Evolutionary conservation across 2,797 vertebrate species (phyloP).

Genomic region (Anomalospiza imberbis): DNA sequence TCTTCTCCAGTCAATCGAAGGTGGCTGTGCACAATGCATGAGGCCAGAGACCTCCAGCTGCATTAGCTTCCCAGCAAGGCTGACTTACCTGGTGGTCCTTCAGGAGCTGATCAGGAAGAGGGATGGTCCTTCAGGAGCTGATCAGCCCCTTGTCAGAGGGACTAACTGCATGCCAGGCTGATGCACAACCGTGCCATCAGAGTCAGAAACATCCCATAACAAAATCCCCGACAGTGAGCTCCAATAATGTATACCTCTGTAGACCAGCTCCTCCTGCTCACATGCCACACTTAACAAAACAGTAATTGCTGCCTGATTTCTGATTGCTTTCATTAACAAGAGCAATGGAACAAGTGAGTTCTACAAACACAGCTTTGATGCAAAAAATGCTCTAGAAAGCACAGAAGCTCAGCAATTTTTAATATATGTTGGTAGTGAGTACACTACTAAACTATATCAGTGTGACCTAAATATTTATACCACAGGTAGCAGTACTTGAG

Average conservation of each 20-base stretch:
- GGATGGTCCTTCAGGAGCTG: background rate
- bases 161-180: background rate
- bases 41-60: background rate
- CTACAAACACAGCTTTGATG: background rate
- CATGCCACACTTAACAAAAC: background rate
- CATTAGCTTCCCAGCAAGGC: background rate
- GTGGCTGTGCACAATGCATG: background rate
- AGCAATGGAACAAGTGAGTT: background rate
- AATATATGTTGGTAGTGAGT: background rate
- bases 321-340: background rate
- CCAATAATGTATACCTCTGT: background rate
- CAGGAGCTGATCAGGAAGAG: background rate
- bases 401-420: background rate
- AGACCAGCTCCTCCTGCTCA: background rate
- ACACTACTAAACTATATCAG: background rate
- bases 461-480: background rate
- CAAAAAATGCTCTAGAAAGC: background rate
- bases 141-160: background rate
- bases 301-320: background rate
- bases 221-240: background rate
- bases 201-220: background rate
- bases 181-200: fast-evolving
- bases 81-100: background rate
- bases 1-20: fast-evolving
- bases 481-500: background rate